Conservation (phyloP, 2,888 invertebrate species). For the Megalurothrips usitatus region DNA sequence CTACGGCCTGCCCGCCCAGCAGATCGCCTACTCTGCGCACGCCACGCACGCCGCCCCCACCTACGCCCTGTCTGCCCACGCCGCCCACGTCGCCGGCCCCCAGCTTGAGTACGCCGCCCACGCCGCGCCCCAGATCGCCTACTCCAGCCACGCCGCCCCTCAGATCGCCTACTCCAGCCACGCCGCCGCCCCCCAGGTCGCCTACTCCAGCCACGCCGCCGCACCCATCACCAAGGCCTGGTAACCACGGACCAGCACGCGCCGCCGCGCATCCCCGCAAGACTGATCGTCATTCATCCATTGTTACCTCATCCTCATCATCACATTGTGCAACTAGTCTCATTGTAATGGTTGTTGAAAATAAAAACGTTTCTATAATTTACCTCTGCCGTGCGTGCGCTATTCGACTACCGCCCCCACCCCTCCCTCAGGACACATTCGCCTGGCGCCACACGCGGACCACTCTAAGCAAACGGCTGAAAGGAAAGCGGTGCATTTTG, state of each 20-base stretch:
- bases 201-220: not conserved
- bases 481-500: no score
- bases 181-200: not conserved
- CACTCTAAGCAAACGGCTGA: no score
- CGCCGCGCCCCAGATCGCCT: not conserved
- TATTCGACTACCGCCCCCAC: no score
- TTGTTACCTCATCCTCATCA: slow-evolving; percentile 7
- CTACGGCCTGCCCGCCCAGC: slow-evolving; percentile 2
- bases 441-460: no score
- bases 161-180: not conserved
- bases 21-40: not conserved
- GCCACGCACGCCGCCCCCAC: not conserved
- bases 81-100: not conserved
- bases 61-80: not conserved
- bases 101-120: not conserved
- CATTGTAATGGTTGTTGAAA: slow-evolving; percentile 14
- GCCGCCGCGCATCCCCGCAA: slow-evolving; percentile 21
- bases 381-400: not conserved
- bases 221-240: not conserved
- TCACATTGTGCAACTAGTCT: slow-evolving; percentile 20
- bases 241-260: not conserved
- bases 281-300: slow-evolving; percentile 22
- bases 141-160: not conserved
- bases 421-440: no score
- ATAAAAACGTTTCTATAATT: slow-evolving; percentile 7